Conservation (phyloP, 2,113 vertebrate genomes). For the Lepus europaeus region DNA sequence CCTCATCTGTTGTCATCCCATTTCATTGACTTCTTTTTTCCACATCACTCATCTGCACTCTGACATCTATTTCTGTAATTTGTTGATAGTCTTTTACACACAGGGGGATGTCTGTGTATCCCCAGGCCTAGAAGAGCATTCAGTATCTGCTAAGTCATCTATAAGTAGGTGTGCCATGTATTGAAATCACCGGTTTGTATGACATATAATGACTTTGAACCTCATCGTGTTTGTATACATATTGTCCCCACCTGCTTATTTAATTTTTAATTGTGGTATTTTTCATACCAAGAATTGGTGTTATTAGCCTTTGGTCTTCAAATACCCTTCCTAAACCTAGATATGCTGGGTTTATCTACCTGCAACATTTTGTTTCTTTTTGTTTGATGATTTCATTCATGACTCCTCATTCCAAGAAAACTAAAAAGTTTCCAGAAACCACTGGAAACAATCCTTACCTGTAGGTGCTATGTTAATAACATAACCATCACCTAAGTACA, state of each 20-base stretch:
- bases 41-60: neutral
- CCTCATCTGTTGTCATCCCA: neutral
- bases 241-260: neutral
- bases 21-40: neutral
- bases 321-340: constrained; percentile 22
- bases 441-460: constrained; percentile 88
- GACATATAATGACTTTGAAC: neutral
- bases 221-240: neutral
- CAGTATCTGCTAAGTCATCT: neutral
- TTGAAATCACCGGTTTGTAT: neutral
- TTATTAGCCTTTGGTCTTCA: neutral
- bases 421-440: neutral
- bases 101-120: neutral
- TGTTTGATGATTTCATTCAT: neutral
- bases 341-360: neutral
- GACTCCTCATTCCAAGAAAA: neutral
- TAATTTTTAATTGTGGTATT: neutral
- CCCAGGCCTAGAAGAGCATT: neutral
- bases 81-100: neutral
- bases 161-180: neutral
- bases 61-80: neutral
- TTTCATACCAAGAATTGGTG: neutral
- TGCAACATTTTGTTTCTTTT: constrained; percentile 9
- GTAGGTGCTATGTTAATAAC: constrained; percentile 94
- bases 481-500: constrained; percentile 96